These are phyloP conservation scores for Hartigia nigra DNA, from an alignment of 2,888 invertebrate genomes.

Conservation along the genomic window DNA sequence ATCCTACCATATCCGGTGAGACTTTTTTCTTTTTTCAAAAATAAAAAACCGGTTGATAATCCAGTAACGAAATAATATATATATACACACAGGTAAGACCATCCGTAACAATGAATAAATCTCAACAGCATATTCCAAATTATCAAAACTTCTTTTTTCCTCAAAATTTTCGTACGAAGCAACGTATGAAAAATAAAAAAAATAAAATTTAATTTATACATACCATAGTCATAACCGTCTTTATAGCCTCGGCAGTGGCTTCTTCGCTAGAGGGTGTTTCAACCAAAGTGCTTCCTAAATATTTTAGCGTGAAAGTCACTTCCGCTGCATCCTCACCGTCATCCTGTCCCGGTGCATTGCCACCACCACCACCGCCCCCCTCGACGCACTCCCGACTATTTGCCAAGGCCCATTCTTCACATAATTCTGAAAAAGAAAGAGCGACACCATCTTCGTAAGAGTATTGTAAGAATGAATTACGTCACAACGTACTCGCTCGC, in stretches of 20 bases:
- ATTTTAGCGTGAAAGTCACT: slow-evolving; percentile 75
- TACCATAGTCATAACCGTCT: slow-evolving; percentile 77
- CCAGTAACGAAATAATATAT: background rate
- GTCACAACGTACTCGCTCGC: background rate
- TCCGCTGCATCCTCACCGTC: slow-evolving; percentile 65
- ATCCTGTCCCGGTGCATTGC: slow-evolving; percentile 48
- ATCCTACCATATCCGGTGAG: background rate
- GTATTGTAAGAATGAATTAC: background rate
- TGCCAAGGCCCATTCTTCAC: slow-evolving; percentile 76
- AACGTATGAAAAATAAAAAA: background rate
- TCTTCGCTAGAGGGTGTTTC: slow-evolving; percentile 81
- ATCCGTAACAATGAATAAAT: background rate
- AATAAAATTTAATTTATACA: slow-evolving; percentile 9
- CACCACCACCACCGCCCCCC: slow-evolving; percentile 64
- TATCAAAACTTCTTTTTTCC: background rate
- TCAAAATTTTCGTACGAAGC: background rate
- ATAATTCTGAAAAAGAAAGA: slow-evolving; percentile 70
- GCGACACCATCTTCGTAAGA: background rate
- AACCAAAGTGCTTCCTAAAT: slow-evolving; percentile 82
- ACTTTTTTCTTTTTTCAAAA: background rate
- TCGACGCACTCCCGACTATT: slow-evolving; percentile 72
- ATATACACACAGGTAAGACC: background rate
- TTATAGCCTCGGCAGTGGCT: slow-evolving; percentile 84
- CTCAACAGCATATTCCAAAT: background rate
- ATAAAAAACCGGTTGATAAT: background rate